A percentile compares a stretch with the other conserved stretches of the same genome.
Evolutionary conservation across 2,113 vertebrate genomes (phyloP).

Genomic region (Tangachromis dhanisi): DNA sequence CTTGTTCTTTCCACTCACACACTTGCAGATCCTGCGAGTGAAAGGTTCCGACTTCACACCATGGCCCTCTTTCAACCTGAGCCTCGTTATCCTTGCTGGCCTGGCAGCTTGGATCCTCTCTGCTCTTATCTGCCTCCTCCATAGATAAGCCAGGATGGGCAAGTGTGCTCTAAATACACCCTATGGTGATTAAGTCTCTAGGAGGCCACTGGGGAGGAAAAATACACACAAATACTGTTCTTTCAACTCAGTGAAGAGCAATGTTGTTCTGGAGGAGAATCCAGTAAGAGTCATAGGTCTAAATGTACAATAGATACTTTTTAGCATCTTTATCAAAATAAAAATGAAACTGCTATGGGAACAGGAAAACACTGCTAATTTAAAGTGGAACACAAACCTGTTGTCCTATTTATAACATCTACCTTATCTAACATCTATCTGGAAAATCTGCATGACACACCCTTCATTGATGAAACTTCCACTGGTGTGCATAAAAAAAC

Average conservation of each 20-base stretch:
- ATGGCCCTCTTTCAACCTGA: conserved; percentile 49
- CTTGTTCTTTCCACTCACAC: neutral
- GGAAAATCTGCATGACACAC: neutral
- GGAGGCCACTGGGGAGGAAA: neutral
- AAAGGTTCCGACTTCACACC: conserved; percentile 33
- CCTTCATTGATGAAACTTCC: neutral
- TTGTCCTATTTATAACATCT: neutral
- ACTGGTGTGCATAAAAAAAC: neutral
- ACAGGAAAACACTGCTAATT: neutral
- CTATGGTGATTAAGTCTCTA: conserved; percentile 30
- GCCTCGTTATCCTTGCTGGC: conserved; percentile 50
- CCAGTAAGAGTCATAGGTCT: neutral
- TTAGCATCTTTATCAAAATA: neutral
- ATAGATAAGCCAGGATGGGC: conserved; percentile 56
- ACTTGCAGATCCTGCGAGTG: conserved; percentile 18
- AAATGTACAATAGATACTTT: neutral
- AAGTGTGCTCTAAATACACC: conserved; percentile 26
- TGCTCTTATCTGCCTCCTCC: conserved; percentile 54
- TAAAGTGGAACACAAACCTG: neutral
- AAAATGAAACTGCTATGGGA: neutral
- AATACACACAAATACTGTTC: neutral
- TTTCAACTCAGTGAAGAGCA: neutral
- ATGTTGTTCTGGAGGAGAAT: neutral
- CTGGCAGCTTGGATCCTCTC: conserved; percentile 44
- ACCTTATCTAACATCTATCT: neutral